These are phyloP conservation scores for Gopherus flavomarginatus DNA, from an alignment of 2,113 vertebrate species.

Conservation along the genomic window DNA sequence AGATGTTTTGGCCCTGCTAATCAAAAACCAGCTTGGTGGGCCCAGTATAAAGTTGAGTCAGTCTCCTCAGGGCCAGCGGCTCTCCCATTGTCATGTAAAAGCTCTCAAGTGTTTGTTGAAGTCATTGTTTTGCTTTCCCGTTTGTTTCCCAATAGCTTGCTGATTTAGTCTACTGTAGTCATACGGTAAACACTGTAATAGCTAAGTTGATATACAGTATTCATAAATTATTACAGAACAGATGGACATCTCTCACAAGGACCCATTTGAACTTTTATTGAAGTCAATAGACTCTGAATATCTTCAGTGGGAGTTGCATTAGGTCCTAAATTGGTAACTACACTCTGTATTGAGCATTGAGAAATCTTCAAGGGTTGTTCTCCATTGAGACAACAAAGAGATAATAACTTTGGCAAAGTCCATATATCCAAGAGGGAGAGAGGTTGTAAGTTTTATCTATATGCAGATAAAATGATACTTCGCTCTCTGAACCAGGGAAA, in stretches of 20 bases:
- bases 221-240: neutral
- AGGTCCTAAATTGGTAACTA: neutral
- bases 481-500: neutral
- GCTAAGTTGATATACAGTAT: neutral
- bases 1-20: neutral
- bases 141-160: neutral
- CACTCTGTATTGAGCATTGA: neutral
- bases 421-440: neutral
- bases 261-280: neutral
- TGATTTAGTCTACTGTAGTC: neutral
- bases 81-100: neutral
- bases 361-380: neutral
- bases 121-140: neutral
- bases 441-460: neutral
- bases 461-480: neutral
- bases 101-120: neutral
- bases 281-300: neutral
- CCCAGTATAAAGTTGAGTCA: neutral
- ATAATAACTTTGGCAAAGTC: rapidly evolving
- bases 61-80: neutral
- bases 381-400: neutral
- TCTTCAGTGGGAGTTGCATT: neutral
- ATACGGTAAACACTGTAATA: neutral
- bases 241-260: neutral
- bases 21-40: neutral